Conservation (phyloP, 2,113 vertebrate species). For the Paradisaea rubra region DNA sequence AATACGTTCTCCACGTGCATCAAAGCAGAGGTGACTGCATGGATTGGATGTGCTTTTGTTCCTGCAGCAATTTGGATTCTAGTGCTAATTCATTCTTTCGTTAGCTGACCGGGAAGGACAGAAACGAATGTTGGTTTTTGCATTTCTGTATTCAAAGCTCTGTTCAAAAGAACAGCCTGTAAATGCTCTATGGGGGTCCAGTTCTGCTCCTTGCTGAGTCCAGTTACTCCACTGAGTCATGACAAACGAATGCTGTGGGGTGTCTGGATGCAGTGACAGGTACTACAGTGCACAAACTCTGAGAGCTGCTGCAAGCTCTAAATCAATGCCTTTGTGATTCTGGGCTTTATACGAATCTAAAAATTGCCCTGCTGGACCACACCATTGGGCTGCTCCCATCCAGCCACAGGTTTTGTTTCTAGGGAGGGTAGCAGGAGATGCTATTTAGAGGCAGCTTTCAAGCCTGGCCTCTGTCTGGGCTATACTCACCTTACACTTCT, state of each 20-base stretch:
- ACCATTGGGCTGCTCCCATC: not conserved
- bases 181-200: not conserved
- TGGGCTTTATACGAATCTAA: not conserved
- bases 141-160: not conserved
- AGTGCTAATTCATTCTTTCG: slow-evolving; percentile 4
- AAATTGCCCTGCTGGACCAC: not conserved
- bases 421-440: not conserved
- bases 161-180: fast-evolving
- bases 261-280: not conserved
- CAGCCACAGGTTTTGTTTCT: not conserved
- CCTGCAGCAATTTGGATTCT: not conserved
- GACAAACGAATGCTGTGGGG: not conserved
- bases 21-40: not conserved
- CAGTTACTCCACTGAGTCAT: not conserved
- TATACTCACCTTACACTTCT: not conserved
- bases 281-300: not conserved
- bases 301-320: not conserved
- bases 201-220: not conserved
- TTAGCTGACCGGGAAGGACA: not conserved
- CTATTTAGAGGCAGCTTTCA: not conserved
- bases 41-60: not conserved
- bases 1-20: not conserved
- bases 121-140: not conserved
- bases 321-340: not conserved
- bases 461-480: not conserved